A percentile compares a stretch with the other conserved stretches of the same genome.
Evolutionary conservation across 2,888 invertebrate species (phyloP).

Genomic region (Mesopsocus fuscifrons): DNA sequence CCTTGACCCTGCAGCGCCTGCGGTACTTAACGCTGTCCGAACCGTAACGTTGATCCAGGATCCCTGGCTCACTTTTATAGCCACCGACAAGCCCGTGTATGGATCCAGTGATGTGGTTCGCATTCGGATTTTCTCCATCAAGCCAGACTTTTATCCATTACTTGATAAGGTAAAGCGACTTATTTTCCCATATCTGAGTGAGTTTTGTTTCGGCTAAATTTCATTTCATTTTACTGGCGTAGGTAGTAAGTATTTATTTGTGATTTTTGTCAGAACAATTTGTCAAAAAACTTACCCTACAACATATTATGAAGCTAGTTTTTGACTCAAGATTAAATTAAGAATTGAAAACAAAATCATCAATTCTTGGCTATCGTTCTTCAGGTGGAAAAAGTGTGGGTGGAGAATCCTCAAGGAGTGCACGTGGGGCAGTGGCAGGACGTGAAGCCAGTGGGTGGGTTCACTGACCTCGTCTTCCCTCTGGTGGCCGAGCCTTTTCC

Average conservation of each 20-base stretch:
- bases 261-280: no score
- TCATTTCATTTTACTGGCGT: no score
- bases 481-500: slow-evolving; percentile 21
- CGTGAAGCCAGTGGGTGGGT: slow-evolving; percentile 36
- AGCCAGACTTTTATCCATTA: slow-evolving; percentile 34
- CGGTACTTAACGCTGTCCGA: not conserved
- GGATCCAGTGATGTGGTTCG: slow-evolving; percentile 36
- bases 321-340: no score
- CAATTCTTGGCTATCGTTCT: no score
- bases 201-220: no score
- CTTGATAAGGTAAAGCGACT: slow-evolving; percentile 31
- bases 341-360: no score
- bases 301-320: no score
- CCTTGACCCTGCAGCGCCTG: no score
- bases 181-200: no score
- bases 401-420: slow-evolving; percentile 42
- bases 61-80: slow-evolving; percentile 25
- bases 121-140: slow-evolving; percentile 32
- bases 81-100: slow-evolving; percentile 38
- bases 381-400: slow-evolving; percentile 43
- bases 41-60: not conserved
- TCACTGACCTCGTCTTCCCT: slow-evolving; percentile 35
- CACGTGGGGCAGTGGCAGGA: slow-evolving; percentile 43
- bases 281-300: no score
- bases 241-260: no score